Evolutionary conservation across 2,113 vertebrate species (phyloP), one percentile per base, ranked within the genome.

Genomic region (Platichthys flesus): DNA sequence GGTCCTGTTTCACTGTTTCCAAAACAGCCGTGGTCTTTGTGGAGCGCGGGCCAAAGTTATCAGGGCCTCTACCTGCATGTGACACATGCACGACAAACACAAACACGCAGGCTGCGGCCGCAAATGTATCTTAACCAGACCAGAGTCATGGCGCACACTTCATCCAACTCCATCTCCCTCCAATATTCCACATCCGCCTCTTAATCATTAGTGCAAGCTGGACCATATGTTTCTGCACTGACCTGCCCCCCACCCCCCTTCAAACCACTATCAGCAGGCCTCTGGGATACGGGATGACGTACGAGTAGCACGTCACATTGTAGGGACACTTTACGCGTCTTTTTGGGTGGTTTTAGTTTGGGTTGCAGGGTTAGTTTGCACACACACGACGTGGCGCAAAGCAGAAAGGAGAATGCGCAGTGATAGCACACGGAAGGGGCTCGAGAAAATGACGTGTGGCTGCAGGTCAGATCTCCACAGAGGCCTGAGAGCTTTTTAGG

Each of bases 171-270:
- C 65, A 85, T 78, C 89, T 78, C 71, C 76, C 77, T 81, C 83
- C 87, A 89, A 91, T 87, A 91, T 89, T 87, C 84, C 84, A 93
- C 90, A 92, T 86, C 82, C 87, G 84, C 85, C 78, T 75, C 72
- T 76, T 85, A 89, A 90, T 89, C 89, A 88, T 87, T 84, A 86
- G 71, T 79, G 72, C 77, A 67, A 87, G 75, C 79, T 74, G 23
- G 83, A 84, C 82, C 90, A 90, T 93, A 82, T 92, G 91, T 86
- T 92, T 81, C 76, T 78, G 57, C 69, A 85, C 87, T 79, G 78
- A 71, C 77, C 82, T 74, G 76, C 64, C 67, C 66, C 56, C 64
- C 23, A 23, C 67, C 69, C 56, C 60, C 61, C 65, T 77, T 78
- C 67, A 82, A 80, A 84, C 82, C 79, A 73, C 64, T 65, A 76